phyloP scores from a whole-genome alignment of 2,888 invertebrate species.

The Tipula unca region DNA sequence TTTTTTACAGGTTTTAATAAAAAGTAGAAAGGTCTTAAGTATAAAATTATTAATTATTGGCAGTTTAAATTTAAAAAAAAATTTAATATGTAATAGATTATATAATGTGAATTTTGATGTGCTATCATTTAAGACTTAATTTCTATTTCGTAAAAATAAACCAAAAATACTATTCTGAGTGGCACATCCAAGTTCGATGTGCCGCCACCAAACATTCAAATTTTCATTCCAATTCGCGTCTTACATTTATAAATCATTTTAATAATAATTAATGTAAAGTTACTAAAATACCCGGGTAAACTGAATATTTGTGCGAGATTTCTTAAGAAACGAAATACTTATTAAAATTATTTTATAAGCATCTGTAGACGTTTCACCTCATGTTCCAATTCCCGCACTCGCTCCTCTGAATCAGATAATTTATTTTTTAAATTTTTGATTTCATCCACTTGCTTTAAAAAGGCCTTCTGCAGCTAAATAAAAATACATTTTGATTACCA shows the following conservation, averaged over 20 bases:
- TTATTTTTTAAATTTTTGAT: conserved; percentile 68
- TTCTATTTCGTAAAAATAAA: background rate
- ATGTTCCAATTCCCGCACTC: conserved; percentile 73
- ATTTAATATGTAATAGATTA: background rate
- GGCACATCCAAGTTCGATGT: background rate
- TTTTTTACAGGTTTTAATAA: background rate
- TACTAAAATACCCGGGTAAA: background rate
- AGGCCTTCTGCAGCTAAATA: conserved; percentile 62
- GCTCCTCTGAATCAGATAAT: conserved; percentile 65
- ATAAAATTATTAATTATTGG: background rate
- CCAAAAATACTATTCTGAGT: background rate
- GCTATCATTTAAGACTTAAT: background rate
- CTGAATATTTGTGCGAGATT: background rate
- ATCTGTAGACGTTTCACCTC: conserved; percentile 45
- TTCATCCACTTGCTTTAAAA: conserved; percentile 70
- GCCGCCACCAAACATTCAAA: background rate
- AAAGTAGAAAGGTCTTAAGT: background rate
- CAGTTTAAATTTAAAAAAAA: background rate
- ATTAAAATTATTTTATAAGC: conserved; percentile 8
- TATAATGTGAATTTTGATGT: background rate
- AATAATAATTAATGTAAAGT: background rate
- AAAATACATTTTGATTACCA: conserved; percentile 14
- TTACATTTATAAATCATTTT: background rate
- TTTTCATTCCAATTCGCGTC: background rate
- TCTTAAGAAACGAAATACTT: background rate